Percentiles rank a stretch among this genome's conserved stretches.
These are phyloP conservation scores for Embidobia sp. DNA, from an alignment of 2,888 invertebrate species.

Conservation along the genomic window DNA sequence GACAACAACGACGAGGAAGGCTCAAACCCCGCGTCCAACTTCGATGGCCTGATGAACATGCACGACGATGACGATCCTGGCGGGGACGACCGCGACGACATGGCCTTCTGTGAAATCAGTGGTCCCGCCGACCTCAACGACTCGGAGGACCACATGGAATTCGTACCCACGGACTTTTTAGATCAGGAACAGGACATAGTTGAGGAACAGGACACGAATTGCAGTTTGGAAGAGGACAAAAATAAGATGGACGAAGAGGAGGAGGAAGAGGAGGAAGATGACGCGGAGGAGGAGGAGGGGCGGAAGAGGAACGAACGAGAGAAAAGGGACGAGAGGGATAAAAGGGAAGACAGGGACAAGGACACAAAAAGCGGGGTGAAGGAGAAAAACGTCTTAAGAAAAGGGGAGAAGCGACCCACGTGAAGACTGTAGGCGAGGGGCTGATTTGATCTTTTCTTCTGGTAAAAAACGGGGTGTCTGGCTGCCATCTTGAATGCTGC, in stretches of 20 bases:
- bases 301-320: background rate
- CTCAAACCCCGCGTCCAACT: slow-evolving; percentile 71
- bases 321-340: background rate
- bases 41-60: slow-evolving; percentile 74
- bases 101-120: slow-evolving; percentile 73
- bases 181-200: slow-evolving; percentile 79
- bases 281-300: background rate
- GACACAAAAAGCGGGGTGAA: slow-evolving; percentile 16
- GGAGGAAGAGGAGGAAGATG: slow-evolving; percentile 28
- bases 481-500: too few species aligned
- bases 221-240: slow-evolving; percentile 68
- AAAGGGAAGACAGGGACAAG: slow-evolving; percentile 8
- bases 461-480: too few species aligned
- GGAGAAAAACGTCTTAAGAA: slow-evolving; percentile 20
- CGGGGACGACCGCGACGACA: slow-evolving; percentile 74
- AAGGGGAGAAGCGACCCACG: slow-evolving; percentile 25
- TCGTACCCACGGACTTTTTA: slow-evolving; percentile 80
- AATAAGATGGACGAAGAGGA: slow-evolving; percentile 57
- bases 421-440: background rate
- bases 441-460: too few species aligned
- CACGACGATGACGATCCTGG: slow-evolving; percentile 78
- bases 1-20: slow-evolving; percentile 73
- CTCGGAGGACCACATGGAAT: slow-evolving; percentile 78
- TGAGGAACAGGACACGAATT: slow-evolving; percentile 75
- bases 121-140: slow-evolving; percentile 74